phyloP scores from a whole-genome alignment of 2,797 vertebrate species.

The Tadarida brasiliensis region DNA sequence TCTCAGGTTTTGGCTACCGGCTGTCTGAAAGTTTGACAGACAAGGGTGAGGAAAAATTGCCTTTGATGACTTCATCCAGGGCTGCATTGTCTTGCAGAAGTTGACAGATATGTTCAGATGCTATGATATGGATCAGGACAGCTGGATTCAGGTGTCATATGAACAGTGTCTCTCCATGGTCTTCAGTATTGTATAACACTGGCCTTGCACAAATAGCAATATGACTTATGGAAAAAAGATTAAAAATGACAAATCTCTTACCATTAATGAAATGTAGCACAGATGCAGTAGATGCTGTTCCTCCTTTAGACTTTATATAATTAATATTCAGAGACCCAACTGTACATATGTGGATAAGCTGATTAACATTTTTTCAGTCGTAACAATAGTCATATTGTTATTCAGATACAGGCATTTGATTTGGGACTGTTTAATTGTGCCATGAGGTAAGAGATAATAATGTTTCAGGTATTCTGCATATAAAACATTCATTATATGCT shows the following conservation, averaged over 20 bases:
- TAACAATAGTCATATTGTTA: no score
- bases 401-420: neutral
- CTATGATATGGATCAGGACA: conserved; percentile 98
- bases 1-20: no score
- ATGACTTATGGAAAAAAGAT: conserved; percentile 63
- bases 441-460: conserved; percentile 60
- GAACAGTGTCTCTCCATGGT: conserved; percentile 99
- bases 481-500: conserved; percentile 51
- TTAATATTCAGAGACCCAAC: no score
- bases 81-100: conserved; percentile 88
- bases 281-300: no score
- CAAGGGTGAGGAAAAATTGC: no score
- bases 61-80: no score
- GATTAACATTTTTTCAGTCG: no score
- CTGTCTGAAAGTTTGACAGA: no score
- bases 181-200: conserved; percentile 95
- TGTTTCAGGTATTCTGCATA: conserved; percentile 82
- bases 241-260: conserved; percentile 85
- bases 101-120: conserved; percentile 97
- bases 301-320: no score
- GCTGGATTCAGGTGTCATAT: conserved; percentile 99
- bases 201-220: neutral
- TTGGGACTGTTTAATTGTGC: conserved; percentile 68
- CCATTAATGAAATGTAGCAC: neutral
- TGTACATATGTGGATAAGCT: no score